Base-by-base conservation (phyloP, 1,140 invertebrate genomes). In the Lucilia cuprina region DNA sequence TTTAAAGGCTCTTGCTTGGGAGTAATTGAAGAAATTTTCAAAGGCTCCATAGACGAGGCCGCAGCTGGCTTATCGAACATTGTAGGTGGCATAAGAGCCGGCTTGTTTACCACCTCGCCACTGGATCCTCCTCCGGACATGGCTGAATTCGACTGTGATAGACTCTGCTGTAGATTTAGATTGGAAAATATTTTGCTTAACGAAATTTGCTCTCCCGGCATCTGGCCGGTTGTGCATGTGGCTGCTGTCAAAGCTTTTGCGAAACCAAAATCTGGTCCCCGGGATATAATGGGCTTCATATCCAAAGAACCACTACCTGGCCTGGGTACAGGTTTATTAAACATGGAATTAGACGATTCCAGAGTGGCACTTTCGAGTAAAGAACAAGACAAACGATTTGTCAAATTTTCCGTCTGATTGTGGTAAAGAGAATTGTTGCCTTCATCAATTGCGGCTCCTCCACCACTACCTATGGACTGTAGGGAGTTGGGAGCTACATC, bases 1-100 rank as follows among this genome's bases (percentile, higher is more conserved):
- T 96, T 97, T 19, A 98, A 92, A 5, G 96, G 96, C 88, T 96
- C 95, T 74, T 82, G 41, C 14, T 80, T 49, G 3, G 8, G 47
- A 21, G n/a, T 21, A 4, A 49, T 49, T 49, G 47, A 80, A 80
- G 41, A 21, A 2, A 49, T 19, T 49, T 35, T 13, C 25, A 47
- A 65, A 14, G 49, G 82, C 14, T 34, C 78, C 55, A 65, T n/a
- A 30, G 49, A 70, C 19, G 50, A 74, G 65, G 19, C 65, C 17
- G 60, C 77, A 13, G 55, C 65, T 78, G 85, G 80, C 25, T 87
- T 89, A 83, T 90, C 89, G 86, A 96, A 96, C 95, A 96, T 96
- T n/a, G 94, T 95, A 2, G 96, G 96, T 2, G 96, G 95, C 93
- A 96, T 96, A 85, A 96, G 90, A 3, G 95, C 95, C 12, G 95